A percentile compares a stretch with the other conserved stretches of the same genome.
These are phyloP conservation scores for Tethea ocularis DNA, from an alignment of 2,888 invertebrate genomes.

Conservation along the genomic window DNA sequence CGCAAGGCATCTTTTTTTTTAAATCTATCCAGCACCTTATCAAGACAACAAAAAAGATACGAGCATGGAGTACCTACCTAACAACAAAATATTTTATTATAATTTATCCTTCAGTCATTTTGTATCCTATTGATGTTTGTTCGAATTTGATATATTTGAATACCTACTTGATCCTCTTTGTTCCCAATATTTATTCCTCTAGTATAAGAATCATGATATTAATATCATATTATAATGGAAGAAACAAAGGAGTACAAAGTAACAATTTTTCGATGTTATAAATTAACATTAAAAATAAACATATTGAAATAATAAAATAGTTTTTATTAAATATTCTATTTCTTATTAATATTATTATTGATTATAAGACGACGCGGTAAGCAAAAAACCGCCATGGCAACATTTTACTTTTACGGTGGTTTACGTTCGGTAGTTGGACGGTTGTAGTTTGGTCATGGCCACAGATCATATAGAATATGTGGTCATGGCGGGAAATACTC, in stretches of 20 bases:
- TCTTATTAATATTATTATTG: neutral
- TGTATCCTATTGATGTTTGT: neutral
- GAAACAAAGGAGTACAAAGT: slow-evolving; percentile 8
- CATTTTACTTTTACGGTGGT: neutral
- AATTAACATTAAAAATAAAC: neutral
- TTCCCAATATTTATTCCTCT: slow-evolving; percentile 1
- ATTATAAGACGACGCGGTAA: too few species aligned
- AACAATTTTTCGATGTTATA: slow-evolving; percentile 1
- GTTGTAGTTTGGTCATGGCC: too few species aligned
- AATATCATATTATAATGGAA: neutral
- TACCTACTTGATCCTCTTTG: neutral
- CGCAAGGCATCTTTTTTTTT: neutral
- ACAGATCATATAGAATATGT: too few species aligned
- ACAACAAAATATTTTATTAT: too few species aligned
- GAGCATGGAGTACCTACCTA: too few species aligned
- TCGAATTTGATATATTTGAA: slow-evolving; percentile 1
- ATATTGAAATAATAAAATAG: slow-evolving; percentile 1
- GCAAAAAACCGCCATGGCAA: too few species aligned
- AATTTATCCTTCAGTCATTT: neutral
- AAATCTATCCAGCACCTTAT: too few species aligned
- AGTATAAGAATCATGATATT: neutral
- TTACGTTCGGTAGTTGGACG: too few species aligned
- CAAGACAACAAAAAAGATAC: too few species aligned
- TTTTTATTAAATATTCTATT: neutral
- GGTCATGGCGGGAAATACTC: too few species aligned